Percentiles rank a stretch among this genome's conserved stretches.
These are phyloP conservation scores for Discoglossus pictus DNA, from an alignment of 2,797 vertebrate species.

Conservation along the genomic window DNA sequence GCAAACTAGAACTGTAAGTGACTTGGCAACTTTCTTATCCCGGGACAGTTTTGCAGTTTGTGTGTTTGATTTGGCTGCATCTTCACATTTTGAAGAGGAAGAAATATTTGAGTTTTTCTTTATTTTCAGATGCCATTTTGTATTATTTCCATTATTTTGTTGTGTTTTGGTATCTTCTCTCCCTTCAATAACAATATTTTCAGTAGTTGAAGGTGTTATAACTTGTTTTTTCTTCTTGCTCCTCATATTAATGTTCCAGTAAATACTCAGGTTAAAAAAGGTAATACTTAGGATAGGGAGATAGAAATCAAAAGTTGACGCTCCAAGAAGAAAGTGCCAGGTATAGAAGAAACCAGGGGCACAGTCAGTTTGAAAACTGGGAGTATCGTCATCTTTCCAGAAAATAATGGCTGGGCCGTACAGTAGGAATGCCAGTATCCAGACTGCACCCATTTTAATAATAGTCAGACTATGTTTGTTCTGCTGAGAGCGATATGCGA, in stretches of 20 bases:
- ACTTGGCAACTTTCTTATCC: constrained; percentile 85
- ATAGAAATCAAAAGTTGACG: constrained; percentile 84
- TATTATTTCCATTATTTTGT: too few species aligned
- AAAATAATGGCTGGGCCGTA: constrained; percentile 82
- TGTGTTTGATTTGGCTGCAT: neutral
- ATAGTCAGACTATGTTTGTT: constrained; percentile 59
- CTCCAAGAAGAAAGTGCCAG: constrained; percentile 83
- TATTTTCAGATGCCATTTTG: neutral
- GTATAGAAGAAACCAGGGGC: constrained; percentile 78
- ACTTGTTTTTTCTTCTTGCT: constrained; percentile 52
- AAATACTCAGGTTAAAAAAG: constrained; percentile 87
- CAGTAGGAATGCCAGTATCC: constrained; percentile 83
- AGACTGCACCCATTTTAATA: constrained; percentile 77
- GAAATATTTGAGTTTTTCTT: neutral
- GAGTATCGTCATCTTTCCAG: constrained; percentile 68
- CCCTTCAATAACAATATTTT: neutral
- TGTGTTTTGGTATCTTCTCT: neutral
- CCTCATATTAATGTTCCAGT: constrained; percentile 78
- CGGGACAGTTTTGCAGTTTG: constrained; percentile 67
- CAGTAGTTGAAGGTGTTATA: neutral
- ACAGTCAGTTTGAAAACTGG: constrained; percentile 69
- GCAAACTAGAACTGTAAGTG: constrained; percentile 81
- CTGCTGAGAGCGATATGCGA: constrained; percentile 29
- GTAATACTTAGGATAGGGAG: constrained; percentile 78
- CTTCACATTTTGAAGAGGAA: neutral